Evolutionary conservation across 2,113 vertebrate species (phyloP).

Genomic region (Serinus canaria): DNA sequence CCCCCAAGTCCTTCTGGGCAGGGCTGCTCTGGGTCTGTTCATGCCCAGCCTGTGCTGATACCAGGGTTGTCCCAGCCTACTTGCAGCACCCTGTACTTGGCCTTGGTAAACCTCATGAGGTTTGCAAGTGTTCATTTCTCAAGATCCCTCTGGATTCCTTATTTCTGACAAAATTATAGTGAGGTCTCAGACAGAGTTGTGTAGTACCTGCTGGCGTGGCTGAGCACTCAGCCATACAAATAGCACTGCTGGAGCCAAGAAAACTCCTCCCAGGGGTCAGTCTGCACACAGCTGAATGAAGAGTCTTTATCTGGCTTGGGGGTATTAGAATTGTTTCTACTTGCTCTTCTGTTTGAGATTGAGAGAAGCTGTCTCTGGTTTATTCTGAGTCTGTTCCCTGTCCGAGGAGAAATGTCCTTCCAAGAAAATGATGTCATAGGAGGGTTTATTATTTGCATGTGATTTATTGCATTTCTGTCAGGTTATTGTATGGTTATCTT

Average conservation of each 20-base stretch:
- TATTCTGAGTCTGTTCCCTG: background rate
- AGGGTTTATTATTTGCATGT: background rate
- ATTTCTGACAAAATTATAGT: background rate
- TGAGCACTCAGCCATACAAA: background rate
- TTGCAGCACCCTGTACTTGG: background rate
- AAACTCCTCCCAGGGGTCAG: background rate
- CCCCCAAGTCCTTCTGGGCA: background rate
- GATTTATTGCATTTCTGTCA: background rate
- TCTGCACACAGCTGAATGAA: background rate
- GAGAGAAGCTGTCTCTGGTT: background rate
- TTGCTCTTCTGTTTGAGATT: background rate
- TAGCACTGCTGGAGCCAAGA: background rate
- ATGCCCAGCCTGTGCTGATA: background rate
- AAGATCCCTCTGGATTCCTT: background rate
- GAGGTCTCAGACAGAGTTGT: background rate
- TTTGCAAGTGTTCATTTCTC: background rate
- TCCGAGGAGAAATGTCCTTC: background rate
- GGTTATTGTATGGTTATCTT: background rate
- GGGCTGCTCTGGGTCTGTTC: background rate
- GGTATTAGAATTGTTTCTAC: background rate
- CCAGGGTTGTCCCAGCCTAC: rapidly evolving
- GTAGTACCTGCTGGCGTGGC: background rate
- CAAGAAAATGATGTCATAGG: background rate
- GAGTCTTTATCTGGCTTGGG: background rate
- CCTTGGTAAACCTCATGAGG: background rate